Conservation (phyloP, 2,888 invertebrate genomes). For the Lasioglossum villosulum region DNA sequence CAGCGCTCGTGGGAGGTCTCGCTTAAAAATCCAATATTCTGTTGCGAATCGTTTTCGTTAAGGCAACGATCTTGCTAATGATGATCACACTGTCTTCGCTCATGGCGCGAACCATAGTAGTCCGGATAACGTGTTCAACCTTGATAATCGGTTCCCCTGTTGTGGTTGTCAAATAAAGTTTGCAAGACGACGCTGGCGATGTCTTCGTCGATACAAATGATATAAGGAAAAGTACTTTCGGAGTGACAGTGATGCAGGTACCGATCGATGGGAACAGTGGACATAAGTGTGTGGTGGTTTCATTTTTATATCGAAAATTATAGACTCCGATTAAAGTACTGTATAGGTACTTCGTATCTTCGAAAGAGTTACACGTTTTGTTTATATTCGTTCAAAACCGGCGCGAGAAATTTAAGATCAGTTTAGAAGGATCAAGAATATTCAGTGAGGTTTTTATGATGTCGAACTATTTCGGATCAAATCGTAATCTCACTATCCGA, state of each 20-base stretch:
- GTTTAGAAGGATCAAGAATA: too few relatives aligned
- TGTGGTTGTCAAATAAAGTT: neutral
- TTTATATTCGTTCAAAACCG: too few relatives aligned
- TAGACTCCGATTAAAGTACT: neutral
- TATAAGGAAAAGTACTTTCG: neutral
- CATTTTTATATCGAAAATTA: neutral
- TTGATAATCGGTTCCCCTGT: neutral
- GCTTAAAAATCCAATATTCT: conserved; percentile 70
- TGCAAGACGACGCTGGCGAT: neutral
- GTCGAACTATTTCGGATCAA: neutral
- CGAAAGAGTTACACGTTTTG: neutral
- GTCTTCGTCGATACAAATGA: too few relatives aligned
- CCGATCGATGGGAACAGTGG: neutral
- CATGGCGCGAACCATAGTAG: conserved; percentile 1
- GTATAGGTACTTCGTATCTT: neutral
- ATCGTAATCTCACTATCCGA: neutral
- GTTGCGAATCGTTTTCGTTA: conserved; percentile 23
- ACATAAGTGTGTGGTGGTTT: neutral
- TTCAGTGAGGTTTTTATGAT: neutral
- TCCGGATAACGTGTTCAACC: conserved; percentile 9
- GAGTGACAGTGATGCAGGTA: neutral
- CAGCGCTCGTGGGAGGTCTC: conserved; percentile 47
- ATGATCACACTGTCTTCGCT: conserved; percentile 18
- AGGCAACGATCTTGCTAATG: conserved; percentile 31
- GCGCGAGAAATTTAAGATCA: neutral